These are phyloP conservation scores for Rhagoletis zephyria DNA, from an alignment of 1,140 invertebrate species.

Conservation along the genomic window DNA sequence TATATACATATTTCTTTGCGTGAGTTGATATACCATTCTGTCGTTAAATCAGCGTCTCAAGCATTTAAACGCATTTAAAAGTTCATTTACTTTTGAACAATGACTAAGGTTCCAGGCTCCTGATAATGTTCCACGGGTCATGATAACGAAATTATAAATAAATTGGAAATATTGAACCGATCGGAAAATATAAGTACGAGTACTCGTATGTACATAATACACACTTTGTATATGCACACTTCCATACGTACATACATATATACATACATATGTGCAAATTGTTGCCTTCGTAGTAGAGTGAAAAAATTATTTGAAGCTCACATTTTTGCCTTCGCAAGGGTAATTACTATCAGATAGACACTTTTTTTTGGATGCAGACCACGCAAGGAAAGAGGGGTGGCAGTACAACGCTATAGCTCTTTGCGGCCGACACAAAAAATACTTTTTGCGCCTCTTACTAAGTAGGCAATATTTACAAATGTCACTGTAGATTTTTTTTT, in stretches of 20 bases:
- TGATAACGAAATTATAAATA: conserved; percentile 59
- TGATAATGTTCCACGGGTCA: conserved; percentile 60
- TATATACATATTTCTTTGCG: neutral
- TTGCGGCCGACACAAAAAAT: too few relatives aligned
- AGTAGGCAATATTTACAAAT: too few relatives aligned
- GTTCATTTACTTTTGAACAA: conserved; percentile 53
- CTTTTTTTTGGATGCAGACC: too few relatives aligned
- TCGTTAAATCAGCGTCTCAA: conserved; percentile 31
- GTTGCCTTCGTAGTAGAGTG: too few relatives aligned
- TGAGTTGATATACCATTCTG: neutral
- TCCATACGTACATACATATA: conserved; percentile 2
- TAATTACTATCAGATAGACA: too few relatives aligned
- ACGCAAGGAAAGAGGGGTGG: too few relatives aligned
- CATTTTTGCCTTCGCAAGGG: too few relatives aligned
- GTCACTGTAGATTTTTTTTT: too few relatives aligned
- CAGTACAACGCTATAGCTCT: too few relatives aligned
- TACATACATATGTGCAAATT: neutral
- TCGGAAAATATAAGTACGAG: neutral
- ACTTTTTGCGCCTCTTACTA: too few relatives aligned
- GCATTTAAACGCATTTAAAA: conserved; percentile 36
- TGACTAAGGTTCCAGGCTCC: conserved; percentile 51
- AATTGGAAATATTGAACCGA: conserved; percentile 42
- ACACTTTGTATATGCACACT: too few relatives aligned
- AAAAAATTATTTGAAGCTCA: too few relatives aligned
- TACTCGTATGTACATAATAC: neutral